Base-by-base conservation (phyloP, 2,797 vertebrate genomes). In the Heteromormyrus szaboi region DNA sequence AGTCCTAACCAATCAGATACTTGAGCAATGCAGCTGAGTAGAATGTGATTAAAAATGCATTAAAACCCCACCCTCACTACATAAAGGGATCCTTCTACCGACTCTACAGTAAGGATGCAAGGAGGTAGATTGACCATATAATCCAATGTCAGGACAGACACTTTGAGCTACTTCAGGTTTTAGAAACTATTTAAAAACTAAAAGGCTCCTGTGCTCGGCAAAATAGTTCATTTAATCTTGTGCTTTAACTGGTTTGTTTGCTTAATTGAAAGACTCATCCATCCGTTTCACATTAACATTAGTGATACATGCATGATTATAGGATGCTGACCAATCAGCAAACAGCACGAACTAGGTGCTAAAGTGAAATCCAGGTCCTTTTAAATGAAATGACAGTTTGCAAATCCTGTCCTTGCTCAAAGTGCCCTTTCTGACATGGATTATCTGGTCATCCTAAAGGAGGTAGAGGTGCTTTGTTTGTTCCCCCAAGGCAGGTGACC, bases 11-110 rank as follows among this genome's bases (percentile, higher is more conserved):
- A 91, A 89, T 76, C 50, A n/a, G 85, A 76, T n/a, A 85, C 59
- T 76, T 89, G 87, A 62, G 37, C 50, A 91, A 91, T 92, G 90
- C 90, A 90, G 91, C 88, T 90, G 89, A 92, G 89, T 14, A 65
- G 81, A 85, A 41, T 86, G 50, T 51, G 33, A 83, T 89, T 87
- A 59, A 79, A 72, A 89, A 81, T 37, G 53, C 83, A 85, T 19
- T 53, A 51, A 85, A 50, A 85, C 22, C 50, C 83, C 83, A 25
- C 48, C 25, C 48, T 50, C 46, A 48, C 83, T 46, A 25, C 48
- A 85, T 12, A 29, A 41, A 76, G 68, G 33, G 33, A 76, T 76
- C 44, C 8, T 33, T 53, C 53, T 48, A 33, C n/a, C 0, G 7
- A 51, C 46, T 48, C 44, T 51, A 29, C 1, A 37, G 29, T 72